A percentile compares a stretch with the other conserved stretches of the same genome.
Evolutionary conservation across 2,113 vertebrate species (phyloP).

Genomic region (Petrocephalus microphthalmus): DNA sequence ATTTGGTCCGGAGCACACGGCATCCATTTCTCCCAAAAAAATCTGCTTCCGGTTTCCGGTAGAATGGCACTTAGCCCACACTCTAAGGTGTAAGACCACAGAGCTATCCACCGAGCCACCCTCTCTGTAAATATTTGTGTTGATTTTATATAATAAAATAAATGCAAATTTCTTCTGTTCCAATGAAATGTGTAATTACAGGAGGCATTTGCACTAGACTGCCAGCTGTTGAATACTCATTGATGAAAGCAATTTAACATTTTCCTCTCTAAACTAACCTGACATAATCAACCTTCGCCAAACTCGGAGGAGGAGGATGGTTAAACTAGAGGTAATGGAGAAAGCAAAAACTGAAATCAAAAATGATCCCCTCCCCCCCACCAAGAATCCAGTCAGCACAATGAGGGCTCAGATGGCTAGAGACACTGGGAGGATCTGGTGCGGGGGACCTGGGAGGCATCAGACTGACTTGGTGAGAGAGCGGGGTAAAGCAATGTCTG

Average conservation of each 20-base stretch:
- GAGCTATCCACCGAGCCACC: not conserved
- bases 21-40: too few species aligned
- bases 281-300: not conserved
- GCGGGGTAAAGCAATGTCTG: conserved; percentile 4
- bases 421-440: not conserved
- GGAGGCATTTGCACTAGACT: not conserved
- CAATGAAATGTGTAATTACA: not conserved
- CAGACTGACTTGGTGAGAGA: conserved; percentile 6
- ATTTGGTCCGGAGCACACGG: too few species aligned
- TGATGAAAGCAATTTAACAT: not conserved
- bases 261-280: not conserved
- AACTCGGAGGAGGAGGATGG: not conserved
- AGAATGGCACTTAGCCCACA: not conserved
- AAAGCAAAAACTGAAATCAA: not conserved
- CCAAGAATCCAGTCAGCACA: not conserved
- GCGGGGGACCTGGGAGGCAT: not conserved
- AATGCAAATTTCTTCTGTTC: not conserved
- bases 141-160: not conserved
- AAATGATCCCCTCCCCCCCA: not conserved
- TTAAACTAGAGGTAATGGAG: not conserved
- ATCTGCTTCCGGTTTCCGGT: too few species aligned
- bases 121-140: not conserved
- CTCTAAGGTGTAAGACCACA: not conserved
- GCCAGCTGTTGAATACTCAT: not conserved
- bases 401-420: not conserved